These are phyloP conservation scores for Phania funesta DNA, from an alignment of 2,888 invertebrate species.

Conservation along the genomic window DNA sequence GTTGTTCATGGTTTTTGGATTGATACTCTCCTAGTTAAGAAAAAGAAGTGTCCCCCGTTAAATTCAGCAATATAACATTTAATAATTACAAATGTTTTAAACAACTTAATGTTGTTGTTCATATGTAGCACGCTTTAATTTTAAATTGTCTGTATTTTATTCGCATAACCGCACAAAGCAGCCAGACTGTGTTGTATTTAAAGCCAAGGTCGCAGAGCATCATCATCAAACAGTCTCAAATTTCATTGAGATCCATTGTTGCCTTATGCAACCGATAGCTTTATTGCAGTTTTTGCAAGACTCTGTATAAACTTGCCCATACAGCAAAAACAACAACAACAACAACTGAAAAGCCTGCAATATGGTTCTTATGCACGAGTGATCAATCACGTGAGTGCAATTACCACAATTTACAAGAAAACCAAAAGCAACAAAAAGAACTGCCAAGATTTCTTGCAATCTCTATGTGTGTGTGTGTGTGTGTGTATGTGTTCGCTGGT, in stretches of 20 bases:
- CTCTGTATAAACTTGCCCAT: slow-evolving; percentile 48
- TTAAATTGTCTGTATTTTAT: slow-evolving; percentile 27
- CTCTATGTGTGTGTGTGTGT: slow-evolving; percentile 22
- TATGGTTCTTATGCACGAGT: slow-evolving; percentile 66
- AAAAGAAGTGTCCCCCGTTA: too few species aligned
- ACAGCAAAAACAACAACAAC: slow-evolving; percentile 1
- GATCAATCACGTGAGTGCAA: slow-evolving; percentile 72
- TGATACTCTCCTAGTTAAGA: too few species aligned
- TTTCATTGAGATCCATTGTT: slow-evolving; percentile 66
- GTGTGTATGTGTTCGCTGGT: slow-evolving; percentile 18
- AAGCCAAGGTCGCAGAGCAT: slow-evolving; percentile 65
- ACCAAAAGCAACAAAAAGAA: slow-evolving; percentile 27
- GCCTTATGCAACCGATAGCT: slow-evolving; percentile 55
- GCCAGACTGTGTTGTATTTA: slow-evolving; percentile 45
- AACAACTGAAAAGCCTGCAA: slow-evolving; percentile 41
- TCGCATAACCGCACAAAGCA: background rate
- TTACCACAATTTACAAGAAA: slow-evolving; percentile 70
- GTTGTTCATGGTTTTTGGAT: too few species aligned
- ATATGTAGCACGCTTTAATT: slow-evolving; percentile 1
- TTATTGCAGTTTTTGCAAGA: slow-evolving; percentile 43
- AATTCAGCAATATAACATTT: background rate
- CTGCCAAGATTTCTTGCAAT: slow-evolving; percentile 27
- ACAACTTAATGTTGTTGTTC: background rate
- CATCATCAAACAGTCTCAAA: slow-evolving; percentile 67
- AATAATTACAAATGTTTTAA: background rate